Evolutionary conservation across 2,113 vertebrate species (phyloP), one percentile per base, ranked within the genome.

Genomic region (Phylloscopus whistleri): DNA sequence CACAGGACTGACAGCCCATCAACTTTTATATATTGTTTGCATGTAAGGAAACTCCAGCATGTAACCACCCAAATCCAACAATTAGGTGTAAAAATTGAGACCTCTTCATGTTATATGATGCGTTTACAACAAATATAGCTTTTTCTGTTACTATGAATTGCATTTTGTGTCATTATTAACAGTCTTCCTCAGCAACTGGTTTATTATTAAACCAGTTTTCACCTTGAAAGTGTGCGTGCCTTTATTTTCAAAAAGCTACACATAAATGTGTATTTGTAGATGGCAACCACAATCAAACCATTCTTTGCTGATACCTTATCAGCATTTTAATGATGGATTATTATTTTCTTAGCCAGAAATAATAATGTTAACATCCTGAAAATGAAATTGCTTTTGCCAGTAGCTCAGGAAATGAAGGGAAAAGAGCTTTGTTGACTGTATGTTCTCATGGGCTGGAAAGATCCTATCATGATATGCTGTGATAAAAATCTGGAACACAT

Each of bases 341-440:
- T 78, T 94, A 80, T 85, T 91, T 96, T 94, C 66, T 76, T 84
- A 84, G 73, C 64, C 74, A 93, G 53, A 81, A 89, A 91, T 93
- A 90, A 95, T 87, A 72, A 84, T 39, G 37, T 76, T 91, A 73
- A 89, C 87, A 73, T 93, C 81, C 87, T 95, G 91, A 89, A 95
- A 93, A 89, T 74, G 10, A 93, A 96, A 91, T 89, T 91, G 62
- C 68, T 94, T 94, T 94, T 94, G 56, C 77, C 49, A 58, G 69
- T 84, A 94, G 93, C 83, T 92, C 80, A 91, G 95, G 93, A 94
- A 95, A 91, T 92, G 20, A 95, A 94, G 33, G 20, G 48, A 69
- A 89, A 68, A 82, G 84, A 37, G 22, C 73, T 97, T 95, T 95
- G 67, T 96, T 90, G 63, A 43, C 63, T 90, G 11, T 67, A 13